Base-by-base conservation (phyloP, 2,113 vertebrate genomes). In the Meles meles region DNA sequence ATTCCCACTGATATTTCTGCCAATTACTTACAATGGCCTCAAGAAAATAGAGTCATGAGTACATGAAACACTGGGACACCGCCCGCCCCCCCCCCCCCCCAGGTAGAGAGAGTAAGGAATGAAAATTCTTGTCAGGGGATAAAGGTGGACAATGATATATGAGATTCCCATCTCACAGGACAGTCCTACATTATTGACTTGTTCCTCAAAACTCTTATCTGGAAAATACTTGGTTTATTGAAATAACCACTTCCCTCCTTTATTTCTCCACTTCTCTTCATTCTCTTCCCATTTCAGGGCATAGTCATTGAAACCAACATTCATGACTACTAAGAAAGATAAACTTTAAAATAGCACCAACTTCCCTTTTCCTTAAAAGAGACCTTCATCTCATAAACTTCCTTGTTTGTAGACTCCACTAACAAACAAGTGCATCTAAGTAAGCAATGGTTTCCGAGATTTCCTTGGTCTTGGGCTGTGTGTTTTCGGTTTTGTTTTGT, bases 231-330 rank as follows among this genome's bases (percentile, higher is more conserved):
- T 65, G 52, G n/a, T 82, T 93, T 67, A 67, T 42, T 88, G 57
- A 96, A 93, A 85, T 93, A 92, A 96, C 96, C 96, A 94, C 92
- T 93, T 97, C 87, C 80, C 20, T 81, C 42, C 37, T 67, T 49
- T 42, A 6, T 74, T 72, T 80, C n/a, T 91, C 91, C 25, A 86
- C 47, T 72, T 87, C 86, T 90, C 71, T 63, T 95, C 77, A 91
- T 63, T 77, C 57, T 88, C 47, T 93, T 97, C 93, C 93, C 49
- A 85, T 95, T 94, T 96, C 23, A 52, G 42, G 76, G 34, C 37
- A 79, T 44, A 69, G 11, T 81, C 31, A 57, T 20, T 67, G 47
- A 94, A 94, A 93, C 52, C n/a, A 71, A 13, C 37, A 23, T 63
- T 69, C 44, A 20, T 77, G 63, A 92, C 69, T 57, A 71, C 72